phyloP scores from a whole-genome alignment of 2,113 vertebrate species.

The Panurus biarmicus region DNA sequence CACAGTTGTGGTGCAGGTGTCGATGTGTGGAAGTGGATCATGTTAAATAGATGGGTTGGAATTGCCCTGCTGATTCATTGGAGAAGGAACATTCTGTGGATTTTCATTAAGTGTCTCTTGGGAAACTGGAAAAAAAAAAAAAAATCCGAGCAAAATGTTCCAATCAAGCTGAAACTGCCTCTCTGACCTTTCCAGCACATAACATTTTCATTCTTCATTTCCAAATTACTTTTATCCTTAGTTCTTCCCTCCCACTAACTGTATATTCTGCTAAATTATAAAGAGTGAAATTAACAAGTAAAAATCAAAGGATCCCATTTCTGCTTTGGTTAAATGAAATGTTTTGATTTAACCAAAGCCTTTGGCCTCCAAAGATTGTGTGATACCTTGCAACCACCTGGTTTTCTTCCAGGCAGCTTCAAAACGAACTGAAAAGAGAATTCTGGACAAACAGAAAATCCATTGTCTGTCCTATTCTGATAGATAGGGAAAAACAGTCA shows the following conservation, averaged over 20 bases:
- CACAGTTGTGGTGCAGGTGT: background rate
- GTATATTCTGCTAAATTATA: background rate
- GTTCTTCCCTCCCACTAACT: background rate
- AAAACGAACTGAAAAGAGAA: background rate
- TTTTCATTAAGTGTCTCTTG: conserved; percentile 13
- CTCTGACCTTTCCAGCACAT: conserved; percentile 28
- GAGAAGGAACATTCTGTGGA: background rate
- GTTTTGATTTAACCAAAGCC: background rate
- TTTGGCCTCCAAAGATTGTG: background rate
- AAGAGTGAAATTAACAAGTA: background rate
- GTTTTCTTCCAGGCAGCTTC: background rate
- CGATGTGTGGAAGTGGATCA: background rate
- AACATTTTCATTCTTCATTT: conserved; percentile 16
- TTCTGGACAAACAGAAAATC: background rate
- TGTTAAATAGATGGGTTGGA: background rate
- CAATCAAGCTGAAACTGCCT: background rate
- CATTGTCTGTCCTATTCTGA: background rate
- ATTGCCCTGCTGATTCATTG: background rate
- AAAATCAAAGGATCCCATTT: background rate
- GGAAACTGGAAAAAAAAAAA: background rate
- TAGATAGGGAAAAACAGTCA: background rate
- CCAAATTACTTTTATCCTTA: conserved; percentile 9
- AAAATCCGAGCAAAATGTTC: background rate
- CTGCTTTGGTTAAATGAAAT: background rate
- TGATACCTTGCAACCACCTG: background rate